Percentiles rank a stretch among this genome's conserved stretches.
These are phyloP conservation scores for Karalla daura DNA, from an alignment of 2,797 vertebrate species.

Conservation along the genomic window DNA sequence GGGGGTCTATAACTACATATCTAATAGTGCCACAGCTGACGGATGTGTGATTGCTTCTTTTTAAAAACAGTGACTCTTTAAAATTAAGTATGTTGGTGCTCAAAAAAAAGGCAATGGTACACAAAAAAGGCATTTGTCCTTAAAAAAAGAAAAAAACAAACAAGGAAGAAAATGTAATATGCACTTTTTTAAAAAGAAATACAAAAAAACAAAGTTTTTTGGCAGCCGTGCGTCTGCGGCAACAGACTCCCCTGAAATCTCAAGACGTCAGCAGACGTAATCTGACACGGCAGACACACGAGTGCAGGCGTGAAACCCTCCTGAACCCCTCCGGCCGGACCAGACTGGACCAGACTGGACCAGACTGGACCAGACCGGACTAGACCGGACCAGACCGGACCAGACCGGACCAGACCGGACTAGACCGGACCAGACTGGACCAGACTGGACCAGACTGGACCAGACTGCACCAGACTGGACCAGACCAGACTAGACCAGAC, in stretches of 20 bases:
- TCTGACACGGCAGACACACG: constrained; percentile 53
- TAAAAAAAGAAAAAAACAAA: background rate
- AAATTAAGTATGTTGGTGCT: constrained; percentile 77
- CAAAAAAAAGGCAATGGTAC: constrained; percentile 65
- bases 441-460: too few species aligned
- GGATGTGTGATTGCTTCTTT: constrained; percentile 57
- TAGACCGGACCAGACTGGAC: too few species aligned
- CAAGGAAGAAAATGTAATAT: constrained; percentile 41
- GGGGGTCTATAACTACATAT: constrained; percentile 27
- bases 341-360: constrained; percentile 38
- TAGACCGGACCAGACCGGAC: too few species aligned
- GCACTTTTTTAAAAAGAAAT: constrained; percentile 39
- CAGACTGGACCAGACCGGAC: constrained; percentile 54
- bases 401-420: too few species aligned
- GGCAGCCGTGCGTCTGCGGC: constrained; percentile 47
- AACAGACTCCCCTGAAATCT: constrained; percentile 59
- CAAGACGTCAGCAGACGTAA: constrained; percentile 26
- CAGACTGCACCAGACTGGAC: too few species aligned
- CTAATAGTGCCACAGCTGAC: constrained; percentile 35
- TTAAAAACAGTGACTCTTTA: constrained; percentile 66
- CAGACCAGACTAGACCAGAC: too few species aligned
- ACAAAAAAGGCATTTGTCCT: constrained; percentile 62
- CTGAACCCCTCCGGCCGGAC: constrained; percentile 15
- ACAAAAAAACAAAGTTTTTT: constrained; percentile 27
- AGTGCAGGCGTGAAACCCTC: constrained; percentile 41